Evolutionary conservation across 2,888 invertebrate genomes (phyloP), one percentile per base, ranked within the genome.

Genomic region (Pandemis heparana): DNA sequence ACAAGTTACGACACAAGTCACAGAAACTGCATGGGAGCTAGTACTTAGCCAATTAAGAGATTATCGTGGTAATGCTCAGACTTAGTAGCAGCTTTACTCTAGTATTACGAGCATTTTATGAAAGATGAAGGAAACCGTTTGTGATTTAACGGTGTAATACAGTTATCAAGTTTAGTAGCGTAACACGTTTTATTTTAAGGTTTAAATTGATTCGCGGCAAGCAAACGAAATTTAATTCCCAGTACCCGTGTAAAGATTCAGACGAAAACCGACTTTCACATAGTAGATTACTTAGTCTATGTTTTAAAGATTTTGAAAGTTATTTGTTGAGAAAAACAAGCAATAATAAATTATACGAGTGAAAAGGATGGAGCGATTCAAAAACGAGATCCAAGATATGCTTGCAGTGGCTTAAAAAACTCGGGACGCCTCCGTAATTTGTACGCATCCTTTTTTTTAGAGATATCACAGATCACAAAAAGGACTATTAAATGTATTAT

Each of bases 1-100:
- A 84, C 80, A 79, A 75, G 70, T 79, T 76, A 81, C 78, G 76
- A 77, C 78, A 73, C 71, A 66, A 53, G 12, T n/a, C 12, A 56
- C 56, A 56, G 53, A 53, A 56, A 23, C 9, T 12, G 23, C n/a
- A 48, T 48, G 53, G 8, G 53, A 53, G 18, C 18, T 53, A n/a
- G 9, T 16, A 18, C 18, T 16, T 9, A 8, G 53, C n/a, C 16
- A 51, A 18, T 53, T 53, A 53, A 53, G 53, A 56, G 56, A 56
- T 56, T 23, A 56, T 5, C 23, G 23, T 23, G 23, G 18, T 53
- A 18, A 18, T 16, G 3, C 16, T 53, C 3, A 9, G 23, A 18
- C 18, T 1, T 10, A 7, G 18, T 10, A 7, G 18, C 7, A 48
- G 48, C n/a, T 48, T 48, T 48, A n/a, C n/a, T 23, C 23, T 2